phyloP scores from a whole-genome alignment of 2,797 vertebrate species.

The Acrossocheilus fasciatus region DNA sequence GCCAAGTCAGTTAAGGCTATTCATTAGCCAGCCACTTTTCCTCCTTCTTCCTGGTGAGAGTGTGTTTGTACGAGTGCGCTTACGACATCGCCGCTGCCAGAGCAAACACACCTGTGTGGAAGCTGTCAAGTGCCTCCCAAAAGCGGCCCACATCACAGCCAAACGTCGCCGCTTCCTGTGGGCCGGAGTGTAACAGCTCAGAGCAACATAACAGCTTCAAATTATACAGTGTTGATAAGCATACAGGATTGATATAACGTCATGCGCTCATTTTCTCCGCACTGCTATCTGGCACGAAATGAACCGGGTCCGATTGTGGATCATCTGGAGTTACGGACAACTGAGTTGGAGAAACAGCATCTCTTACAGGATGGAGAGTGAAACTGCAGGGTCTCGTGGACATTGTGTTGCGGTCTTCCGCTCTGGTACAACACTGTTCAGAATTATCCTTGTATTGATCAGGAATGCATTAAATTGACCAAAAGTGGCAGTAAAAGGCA shows the following conservation, averaged over 20 bases:
- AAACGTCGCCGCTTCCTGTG: constrained; percentile 7
- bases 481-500: neutral
- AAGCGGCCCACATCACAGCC: constrained; percentile 17
- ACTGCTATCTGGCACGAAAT: neutral
- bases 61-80: constrained; percentile 33
- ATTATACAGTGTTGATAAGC: neutral
- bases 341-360: constrained; percentile 43
- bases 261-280: neutral
- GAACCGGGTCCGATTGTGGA: neutral
- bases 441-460: neutral
- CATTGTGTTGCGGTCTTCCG: neutral
- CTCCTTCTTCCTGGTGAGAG: constrained; percentile 13
- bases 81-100: constrained; percentile 44
- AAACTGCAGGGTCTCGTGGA: constrained; percentile 13
- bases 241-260: neutral
- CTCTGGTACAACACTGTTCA: neutral
- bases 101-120: constrained; percentile 56
- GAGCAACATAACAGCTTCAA: neutral
- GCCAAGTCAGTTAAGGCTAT: constrained; percentile 45
- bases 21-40: constrained; percentile 49
- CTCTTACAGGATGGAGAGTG: constrained; percentile 33
- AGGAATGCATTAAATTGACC: neutral
- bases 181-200: constrained; percentile 6
- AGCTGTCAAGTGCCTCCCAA: constrained; percentile 35
- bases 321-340: neutral